Percentiles rank a stretch among this genome's conserved stretches.
Evolutionary conservation across 2,797 vertebrate species (phyloP).

Genomic region (Neostethus bicornis): DNA sequence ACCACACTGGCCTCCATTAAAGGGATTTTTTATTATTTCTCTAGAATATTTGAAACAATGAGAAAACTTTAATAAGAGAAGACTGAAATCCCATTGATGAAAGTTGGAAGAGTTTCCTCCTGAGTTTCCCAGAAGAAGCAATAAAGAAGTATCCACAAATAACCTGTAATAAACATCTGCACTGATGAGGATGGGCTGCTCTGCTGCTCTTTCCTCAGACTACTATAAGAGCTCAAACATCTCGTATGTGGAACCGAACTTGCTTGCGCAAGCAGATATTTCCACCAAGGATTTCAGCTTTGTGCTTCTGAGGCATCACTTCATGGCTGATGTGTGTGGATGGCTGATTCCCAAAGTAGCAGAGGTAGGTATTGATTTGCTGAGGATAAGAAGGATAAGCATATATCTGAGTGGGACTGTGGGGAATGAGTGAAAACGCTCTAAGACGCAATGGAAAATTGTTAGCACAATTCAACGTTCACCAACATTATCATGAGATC

Average conservation of each 20-base stretch:
- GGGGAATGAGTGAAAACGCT: constrained; percentile 48
- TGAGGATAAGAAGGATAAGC: constrained; percentile 65
- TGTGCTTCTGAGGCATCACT: constrained; percentile 60
- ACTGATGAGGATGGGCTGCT: constrained; percentile 24
- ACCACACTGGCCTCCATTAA: constrained; percentile 64
- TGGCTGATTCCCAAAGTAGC: constrained; percentile 69
- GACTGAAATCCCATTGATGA: constrained; percentile 26
- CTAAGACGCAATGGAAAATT: constrained; percentile 52
- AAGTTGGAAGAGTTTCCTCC: constrained; percentile 21
- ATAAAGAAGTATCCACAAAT: constrained; percentile 2
- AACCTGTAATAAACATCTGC: constrained; percentile 10
- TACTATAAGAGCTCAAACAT: constrained; percentile 42
- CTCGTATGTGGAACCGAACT: constrained; percentile 31
- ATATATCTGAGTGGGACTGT: constrained; percentile 59
- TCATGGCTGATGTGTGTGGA: constrained; percentile 61
- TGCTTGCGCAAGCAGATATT: constrained; percentile 61
- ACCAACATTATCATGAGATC: constrained; percentile 43
- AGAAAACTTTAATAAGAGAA: constrained; percentile 35
- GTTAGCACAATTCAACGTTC: constrained; percentile 52
- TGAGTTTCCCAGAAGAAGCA: constrained; percentile 3
- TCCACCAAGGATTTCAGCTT: constrained; percentile 60
- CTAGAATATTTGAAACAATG: constrained; percentile 29
- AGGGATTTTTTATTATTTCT: constrained; percentile 59
- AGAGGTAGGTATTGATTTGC: constrained; percentile 74
- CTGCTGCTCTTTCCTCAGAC: constrained; percentile 8